These are phyloP conservation scores for Scaptodrosophila latifasciaeformis DNA, from an alignment of 2,888 invertebrate genomes.

Conservation along the genomic window DNA sequence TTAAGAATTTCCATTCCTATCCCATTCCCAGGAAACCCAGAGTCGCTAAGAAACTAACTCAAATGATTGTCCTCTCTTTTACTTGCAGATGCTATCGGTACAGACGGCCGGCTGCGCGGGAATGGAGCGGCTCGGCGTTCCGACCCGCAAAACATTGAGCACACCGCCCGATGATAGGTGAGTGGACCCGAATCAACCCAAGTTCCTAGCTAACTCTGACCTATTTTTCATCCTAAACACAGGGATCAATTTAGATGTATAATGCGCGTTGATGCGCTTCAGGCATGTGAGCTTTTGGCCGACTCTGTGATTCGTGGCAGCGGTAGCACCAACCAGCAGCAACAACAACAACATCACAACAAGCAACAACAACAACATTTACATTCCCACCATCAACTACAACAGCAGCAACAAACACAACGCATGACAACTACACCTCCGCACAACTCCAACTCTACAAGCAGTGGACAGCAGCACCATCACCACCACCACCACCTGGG, in stretches of 20 bases:
- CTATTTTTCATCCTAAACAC: neutral
- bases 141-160: slow-evolving; percentile 76
- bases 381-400: slow-evolving; percentile 42
- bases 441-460: slow-evolving; percentile 19
- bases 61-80: neutral
- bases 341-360: slow-evolving; percentile 34
- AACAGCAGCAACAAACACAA: slow-evolving; percentile 57
- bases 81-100: slow-evolving; percentile 82
- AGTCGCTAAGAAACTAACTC: neutral
- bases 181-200: slow-evolving; percentile 11
- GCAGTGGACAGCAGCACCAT: slow-evolving; percentile 23
- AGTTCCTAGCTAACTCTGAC: neutral
- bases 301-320: slow-evolving; percentile 67
- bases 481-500: slow-evolving; percentile 23
- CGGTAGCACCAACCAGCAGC: slow-evolving; percentile 43
- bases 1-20: no score
- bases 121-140: slow-evolving; percentile 81
- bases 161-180: slow-evolving; percentile 76
- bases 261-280: slow-evolving; percentile 74
- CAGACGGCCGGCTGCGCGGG: slow-evolving; percentile 84
- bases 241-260: slow-evolving; percentile 75
- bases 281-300: slow-evolving; percentile 73
- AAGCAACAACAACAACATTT: slow-evolving; percentile 41
- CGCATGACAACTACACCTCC: slow-evolving; percentile 39
- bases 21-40: neutral